A percentile compares a stretch with the other conserved stretches of the same genome.
These are phyloP conservation scores for Peromyscus leucopus DNA, from an alignment of 2,113 vertebrate genomes.

Conservation along the genomic window DNA sequence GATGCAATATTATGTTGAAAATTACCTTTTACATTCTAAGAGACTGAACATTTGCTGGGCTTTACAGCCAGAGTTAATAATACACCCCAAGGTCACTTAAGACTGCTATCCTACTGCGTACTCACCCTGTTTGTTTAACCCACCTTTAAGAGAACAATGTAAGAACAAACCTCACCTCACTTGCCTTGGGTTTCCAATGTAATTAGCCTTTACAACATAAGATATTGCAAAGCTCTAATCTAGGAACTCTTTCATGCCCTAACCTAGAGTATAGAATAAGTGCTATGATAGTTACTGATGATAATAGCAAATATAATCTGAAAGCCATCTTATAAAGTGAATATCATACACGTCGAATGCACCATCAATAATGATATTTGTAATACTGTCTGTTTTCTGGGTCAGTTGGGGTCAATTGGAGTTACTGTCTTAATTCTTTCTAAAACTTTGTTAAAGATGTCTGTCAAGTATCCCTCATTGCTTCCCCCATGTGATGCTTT, in stretches of 20 bases:
- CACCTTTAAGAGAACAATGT: not conserved
- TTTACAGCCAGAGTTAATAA: not conserved
- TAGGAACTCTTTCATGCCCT: not conserved
- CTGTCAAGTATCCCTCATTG: not conserved
- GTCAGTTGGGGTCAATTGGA: not conserved
- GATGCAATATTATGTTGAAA: not conserved
- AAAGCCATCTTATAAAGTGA: not conserved
- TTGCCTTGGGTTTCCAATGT: not conserved
- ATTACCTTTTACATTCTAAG: not conserved
- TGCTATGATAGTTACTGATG: not conserved
- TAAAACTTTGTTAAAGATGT: not conserved
- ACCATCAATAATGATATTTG: not conserved
- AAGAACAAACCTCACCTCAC: not conserved
- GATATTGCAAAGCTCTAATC: not conserved
- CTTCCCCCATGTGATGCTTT: not conserved
- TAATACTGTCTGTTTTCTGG: not conserved
- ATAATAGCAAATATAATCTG: not conserved
- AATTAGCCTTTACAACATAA: not conserved
- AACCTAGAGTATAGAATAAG: not conserved
- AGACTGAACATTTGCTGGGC: not conserved
- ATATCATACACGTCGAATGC: not conserved
- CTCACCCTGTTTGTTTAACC: not conserved
- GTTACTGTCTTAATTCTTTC: not conserved
- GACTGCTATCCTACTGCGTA: not conserved
- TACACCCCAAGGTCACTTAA: not conserved